Base-by-base conservation (phyloP, 2,888 invertebrate genomes). In the Epirrita christyi region DNA sequence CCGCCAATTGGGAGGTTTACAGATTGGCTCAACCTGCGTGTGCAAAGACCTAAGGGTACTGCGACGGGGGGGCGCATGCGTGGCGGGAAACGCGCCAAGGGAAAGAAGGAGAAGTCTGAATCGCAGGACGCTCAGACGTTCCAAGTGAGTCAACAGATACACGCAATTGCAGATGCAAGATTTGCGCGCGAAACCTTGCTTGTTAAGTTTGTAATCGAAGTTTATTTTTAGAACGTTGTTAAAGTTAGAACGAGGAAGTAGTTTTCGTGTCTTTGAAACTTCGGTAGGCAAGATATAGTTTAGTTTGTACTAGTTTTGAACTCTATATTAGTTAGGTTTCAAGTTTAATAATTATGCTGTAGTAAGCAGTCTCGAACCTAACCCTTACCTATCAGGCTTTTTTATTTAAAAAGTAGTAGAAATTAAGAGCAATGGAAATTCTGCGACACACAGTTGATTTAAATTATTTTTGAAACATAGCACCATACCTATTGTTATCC, bases 1-100 rank as follows among this genome's bases (percentile, higher is more conserved):
- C 92, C 92, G 0, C 92, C 92, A 5, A 72, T 69, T 21, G 86
- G 87, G 34, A 84, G 92, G 63, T 92, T 91, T 71, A 74, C 86
- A 64, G 86, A 90, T 78, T 87, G 93, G 92, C 52, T 91, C 71
- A 76, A 88, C 70, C 79, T 84, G 57, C 87, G 88, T 51, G 85
- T 89, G 45, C 91, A 92, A 63, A 83, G 92, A 63, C 86, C 86
- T 46, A 85, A 85, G 63, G 82, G 71, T 10, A 71, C 73, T 52
- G 64, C 75, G 37, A 58, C 67, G 55, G 57, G 61, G 32, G 68
- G 74, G 43, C 88, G 90, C 90, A 72, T 82, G 90, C 91, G 90
- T 76, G 70, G 69, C 42, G 79, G 73, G 27, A 84, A 85, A 73
- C 84, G 84, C 75, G 83, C 78, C 67, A 84, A 86, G 76, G 62